A percentile compares a stretch with the other conserved stretches of the same genome.
Evolutionary conservation across 2,113 vertebrate genomes (phyloP).

Genomic region (human (Homo sapiens)): DNA sequence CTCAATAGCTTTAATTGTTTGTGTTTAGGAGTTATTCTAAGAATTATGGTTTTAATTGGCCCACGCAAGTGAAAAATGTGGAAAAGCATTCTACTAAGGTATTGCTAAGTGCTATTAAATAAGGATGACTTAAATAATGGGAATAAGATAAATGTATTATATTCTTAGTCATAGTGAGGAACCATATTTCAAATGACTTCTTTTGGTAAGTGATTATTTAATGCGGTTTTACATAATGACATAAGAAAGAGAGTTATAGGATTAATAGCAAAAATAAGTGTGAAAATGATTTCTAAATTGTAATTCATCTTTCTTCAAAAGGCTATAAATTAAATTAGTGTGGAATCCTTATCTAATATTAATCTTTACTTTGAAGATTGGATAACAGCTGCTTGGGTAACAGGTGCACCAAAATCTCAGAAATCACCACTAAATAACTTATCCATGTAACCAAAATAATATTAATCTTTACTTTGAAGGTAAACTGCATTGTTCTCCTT

Average conservation of each 20-base stretch:
- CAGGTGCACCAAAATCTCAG: too few relatives aligned
- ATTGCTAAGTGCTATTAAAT: not conserved
- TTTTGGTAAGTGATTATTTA: conserved; percentile 25
- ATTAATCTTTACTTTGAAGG: not conserved
- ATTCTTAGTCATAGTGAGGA: conserved; percentile 48
- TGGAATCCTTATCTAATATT: not conserved
- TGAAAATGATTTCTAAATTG: not conserved
- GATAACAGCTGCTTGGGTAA: too few relatives aligned
- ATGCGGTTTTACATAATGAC: not conserved
- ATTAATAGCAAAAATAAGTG: conserved; percentile 31
- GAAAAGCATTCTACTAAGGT: not conserved
- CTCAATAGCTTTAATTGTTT: not conserved
- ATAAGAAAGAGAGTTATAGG: not conserved
- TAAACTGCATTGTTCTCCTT: not conserved
- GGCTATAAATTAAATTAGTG: not conserved
- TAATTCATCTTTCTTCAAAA: conserved; percentile 8
- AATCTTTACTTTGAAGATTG: not conserved
- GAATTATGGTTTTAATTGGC: not conserved
- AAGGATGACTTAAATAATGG: not conserved
- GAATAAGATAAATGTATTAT: not conserved
- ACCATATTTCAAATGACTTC: not conserved
- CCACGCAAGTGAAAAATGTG: not conserved
- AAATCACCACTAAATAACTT: too few relatives aligned
- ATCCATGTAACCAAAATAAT: not conserved
- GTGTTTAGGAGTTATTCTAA: not conserved